These are phyloP conservation scores for Folsomia candida DNA, from an alignment of 2,888 invertebrate species.

Conservation along the genomic window DNA sequence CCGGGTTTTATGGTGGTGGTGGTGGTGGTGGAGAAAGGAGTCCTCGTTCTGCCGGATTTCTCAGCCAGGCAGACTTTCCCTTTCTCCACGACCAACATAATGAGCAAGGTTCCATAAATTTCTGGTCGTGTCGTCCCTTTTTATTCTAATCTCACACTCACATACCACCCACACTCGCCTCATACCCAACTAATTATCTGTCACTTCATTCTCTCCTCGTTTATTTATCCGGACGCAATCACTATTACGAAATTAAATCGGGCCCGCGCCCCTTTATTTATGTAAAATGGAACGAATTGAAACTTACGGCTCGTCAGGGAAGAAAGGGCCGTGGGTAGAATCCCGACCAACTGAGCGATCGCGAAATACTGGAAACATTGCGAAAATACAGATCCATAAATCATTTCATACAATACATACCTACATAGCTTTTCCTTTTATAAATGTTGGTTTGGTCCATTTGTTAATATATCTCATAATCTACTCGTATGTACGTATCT, in stretches of 20 bases:
- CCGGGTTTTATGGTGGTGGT: neutral
- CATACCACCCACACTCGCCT: neutral
- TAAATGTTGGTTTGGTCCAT: too few relatives aligned
- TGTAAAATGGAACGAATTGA: neutral
- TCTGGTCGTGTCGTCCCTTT: neutral
- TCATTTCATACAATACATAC: neutral
- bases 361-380: constrained; percentile 28
- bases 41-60: neutral
- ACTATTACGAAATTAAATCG: too few relatives aligned
- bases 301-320: constrained; percentile 27
- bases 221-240: too few relatives aligned
- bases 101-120: neutral
- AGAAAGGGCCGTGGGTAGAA: constrained; percentile 29
- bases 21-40: neutral
- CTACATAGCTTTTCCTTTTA: too few relatives aligned
- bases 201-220: neutral
- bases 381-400: too few relatives aligned
- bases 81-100: neutral
- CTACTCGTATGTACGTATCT: too few relatives aligned
- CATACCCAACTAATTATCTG: neutral
- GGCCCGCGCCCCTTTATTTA: too few relatives aligned
- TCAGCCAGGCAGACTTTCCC: too few relatives aligned
- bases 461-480: too few relatives aligned
- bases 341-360: constrained; percentile 29
- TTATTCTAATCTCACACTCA: neutral